Base-by-base conservation (phyloP, 2,888 invertebrate species). In the Pherbina coryleti region DNA sequence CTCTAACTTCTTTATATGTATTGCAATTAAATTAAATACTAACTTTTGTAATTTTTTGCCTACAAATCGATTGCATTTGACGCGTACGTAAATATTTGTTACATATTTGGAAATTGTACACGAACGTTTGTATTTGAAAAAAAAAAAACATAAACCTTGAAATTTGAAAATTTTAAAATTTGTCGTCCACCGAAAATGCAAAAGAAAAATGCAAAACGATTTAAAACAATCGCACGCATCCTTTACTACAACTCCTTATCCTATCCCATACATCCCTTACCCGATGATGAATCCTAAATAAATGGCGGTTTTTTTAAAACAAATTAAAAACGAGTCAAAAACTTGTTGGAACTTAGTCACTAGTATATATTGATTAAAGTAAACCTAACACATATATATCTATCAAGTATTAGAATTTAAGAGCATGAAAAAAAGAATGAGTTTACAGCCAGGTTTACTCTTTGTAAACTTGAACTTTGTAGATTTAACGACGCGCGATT, bases 141-240 rank as follows among this genome's bases (percentile, higher is more conserved):
- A 49, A 51, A 53, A 37, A 37, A 25, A 31, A 31, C 5, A 4
- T 31, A n/a, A n/a, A n/a, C n/a, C n/a, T n/a, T 37, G 7, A 37
- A 53, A 7, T 31, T 67, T 51, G 60, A 49, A 53, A 79, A 37
- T 19, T 49, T 64, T n/a, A 72, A 72, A 72, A 77, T 73, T 19
- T 44, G 44, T 75, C 66, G 28, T 19, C 34, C 22, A 25, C 19
- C 76, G 81, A 82, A 85, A 85, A 87, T 87, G 87, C 85, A 86
- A 87, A 87, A 87, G 87, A 87, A 87, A 87, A 87, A 87, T 85
- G 87, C 87, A 81, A 87, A 87, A 87, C 87, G 87, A 86, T 87
- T 86, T 86, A 87, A 86, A 86, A 86, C 87, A 85, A 87, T 87
- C 87, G 87, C 87, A 87, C 87, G 87, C 84, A 87, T 87, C 87